Evolutionary conservation across 2,888 invertebrate species (phyloP).

Genomic region (Mythimna vitellina): DNA sequence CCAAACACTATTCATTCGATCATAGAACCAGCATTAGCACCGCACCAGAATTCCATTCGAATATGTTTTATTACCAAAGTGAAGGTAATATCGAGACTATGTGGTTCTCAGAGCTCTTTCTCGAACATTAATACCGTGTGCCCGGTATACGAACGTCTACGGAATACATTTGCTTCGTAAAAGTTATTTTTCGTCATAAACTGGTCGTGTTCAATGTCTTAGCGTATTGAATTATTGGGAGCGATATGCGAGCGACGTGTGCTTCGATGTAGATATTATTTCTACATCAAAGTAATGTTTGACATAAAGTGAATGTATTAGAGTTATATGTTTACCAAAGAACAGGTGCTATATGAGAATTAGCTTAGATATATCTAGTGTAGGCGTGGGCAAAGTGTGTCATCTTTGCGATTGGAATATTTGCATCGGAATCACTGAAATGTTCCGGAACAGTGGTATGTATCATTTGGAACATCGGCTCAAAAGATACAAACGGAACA

Average conservation of each 20-base stretch:
- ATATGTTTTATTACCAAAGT: constrained; percentile 56
- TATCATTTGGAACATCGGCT: too few relatives aligned
- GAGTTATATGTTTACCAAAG: too few relatives aligned
- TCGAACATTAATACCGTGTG: constrained; percentile 39
- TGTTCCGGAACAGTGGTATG: too few relatives aligned
- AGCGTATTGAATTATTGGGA: constrained; percentile 48
- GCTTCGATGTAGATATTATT: constrained; percentile 5
- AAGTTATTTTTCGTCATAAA: constrained; percentile 62
- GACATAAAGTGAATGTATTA: background rate
- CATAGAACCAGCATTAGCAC: constrained; percentile 53
- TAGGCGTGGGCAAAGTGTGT: too few relatives aligned
- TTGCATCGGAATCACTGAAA: too few relatives aligned
- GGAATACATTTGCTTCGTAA: constrained; percentile 59
- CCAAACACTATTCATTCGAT: constrained; percentile 30
- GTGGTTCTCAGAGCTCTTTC: constrained; percentile 42
- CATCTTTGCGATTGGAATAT: too few relatives aligned
- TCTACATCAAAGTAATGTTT: constrained; percentile 7
- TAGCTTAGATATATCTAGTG: too few relatives aligned
- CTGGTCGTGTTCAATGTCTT: constrained; percentile 53
- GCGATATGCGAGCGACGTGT: constrained; percentile 16
- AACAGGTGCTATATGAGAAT: too few relatives aligned
- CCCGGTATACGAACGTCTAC: constrained; percentile 34
- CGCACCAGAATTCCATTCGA: constrained; percentile 49
- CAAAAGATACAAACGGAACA: too few relatives aligned
- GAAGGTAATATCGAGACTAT: constrained; percentile 53